Evolutionary conservation across 1,140 invertebrate species (phyloP), one percentile per base, ranked within the genome.

Genomic region (Panulirus ornatus): DNA sequence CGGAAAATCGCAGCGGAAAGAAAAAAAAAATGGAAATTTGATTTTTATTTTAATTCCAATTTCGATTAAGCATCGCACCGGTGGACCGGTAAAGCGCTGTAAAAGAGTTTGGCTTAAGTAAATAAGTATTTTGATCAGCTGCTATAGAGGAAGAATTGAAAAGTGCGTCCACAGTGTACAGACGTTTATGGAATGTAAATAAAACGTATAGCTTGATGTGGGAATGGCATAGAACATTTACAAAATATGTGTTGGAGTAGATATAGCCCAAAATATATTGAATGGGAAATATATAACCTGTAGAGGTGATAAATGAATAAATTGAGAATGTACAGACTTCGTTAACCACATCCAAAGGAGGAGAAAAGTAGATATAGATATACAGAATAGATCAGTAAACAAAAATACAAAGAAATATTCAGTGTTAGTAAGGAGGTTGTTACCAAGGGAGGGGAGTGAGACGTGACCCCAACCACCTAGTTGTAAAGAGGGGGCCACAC

Each of bases 1-100:
- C n/a, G 3, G 75, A 78, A 78, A 78, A 78, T 30, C 58, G 42
- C n/a, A 27, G 75, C 19, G 75, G 19, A 30, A 44, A 42, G 38
- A 44, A 51, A 51, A 47, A 14, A 78, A 51, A 51, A 70, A 42
- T 42, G 73, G 75, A 78, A 78, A 78, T 78, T 78, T 78, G 38
- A 78, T 78, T 78, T 78, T 78, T 78, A 78, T 78, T 78, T 78
- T 78, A 78, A 78, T 78, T 78, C 75, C 75, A 78, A 78, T 78
- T 78, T 78, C 9, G 42, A 78, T 78, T 78, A 78, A 27, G 19
- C 38, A 27, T 27, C 75, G 75, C 75, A 22, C 36, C 27, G 42
- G 27, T 51, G 75, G 8, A 2, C 38, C 75, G 6, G 42, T 51
- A 78, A 78, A 78, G 75, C 38, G 22, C 75, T 5, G 75, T 51